Base-by-base conservation (phyloP, 1,140 invertebrate genomes). In the Octopus bimaculoides region DNA sequence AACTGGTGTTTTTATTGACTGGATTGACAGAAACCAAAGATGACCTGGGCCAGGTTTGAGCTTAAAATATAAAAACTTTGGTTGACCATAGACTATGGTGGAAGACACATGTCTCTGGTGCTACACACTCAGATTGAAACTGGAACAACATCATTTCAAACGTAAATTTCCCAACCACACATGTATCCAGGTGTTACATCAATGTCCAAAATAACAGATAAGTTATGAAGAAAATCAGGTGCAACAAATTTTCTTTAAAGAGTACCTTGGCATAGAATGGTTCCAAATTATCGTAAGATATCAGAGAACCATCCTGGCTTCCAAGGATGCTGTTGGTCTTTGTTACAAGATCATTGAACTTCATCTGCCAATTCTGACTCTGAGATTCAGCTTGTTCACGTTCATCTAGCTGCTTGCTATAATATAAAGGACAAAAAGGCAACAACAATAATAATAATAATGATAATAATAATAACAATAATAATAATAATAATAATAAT, bases 331-430 rank as follows among this genome's bases (percentile, higher is more conserved):
- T 83, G 17, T 81, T 81, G 17, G 89, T 77, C 54, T 88, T 84
- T 17, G 81, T 78, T 7, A 87, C 73, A n/a, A 87, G 69, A 71
- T 89, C 87, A 26, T 78, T 79, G 41, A 86, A 80, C 66, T 83
- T 86, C 75, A 84, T 86, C 9, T 87, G 82, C 52, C 82, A 73
- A 8, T 80, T 55, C 41, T 81, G 79, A 54, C 78, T 80, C 78
- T 83, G 81, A 8, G 84, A 80, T 66, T 88, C 87, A 12, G 85
- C 84, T 55, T 81, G 76, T 56, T 90, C 89, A 83, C 87, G 81
- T 41, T 88, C 87, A 52, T 88, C 86, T 41, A 90, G 78, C 61
- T 88, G 85, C 78, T 85, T 85, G 80, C 89, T 89, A 78, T 12
- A 81, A 73, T 77, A 61, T 14, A 80, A 54, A 41, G 26, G 26